Base-by-base conservation (phyloP, 2,797 vertebrate genomes). In the Clarias platycephalus region DNA sequence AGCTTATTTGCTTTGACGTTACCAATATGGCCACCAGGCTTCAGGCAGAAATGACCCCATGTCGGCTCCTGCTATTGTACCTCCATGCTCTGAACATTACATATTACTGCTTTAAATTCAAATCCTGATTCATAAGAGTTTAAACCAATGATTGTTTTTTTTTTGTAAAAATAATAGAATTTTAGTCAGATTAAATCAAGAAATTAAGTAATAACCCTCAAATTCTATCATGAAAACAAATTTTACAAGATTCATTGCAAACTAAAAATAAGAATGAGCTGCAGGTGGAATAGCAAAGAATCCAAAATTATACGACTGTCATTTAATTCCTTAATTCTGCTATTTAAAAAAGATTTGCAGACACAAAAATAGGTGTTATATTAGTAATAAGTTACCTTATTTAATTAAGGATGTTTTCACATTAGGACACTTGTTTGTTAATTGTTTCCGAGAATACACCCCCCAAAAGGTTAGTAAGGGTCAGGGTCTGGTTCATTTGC, bases 81-180 rank as follows among this genome's bases (percentile, higher is more conserved):
- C 44, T 49, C 44, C 44, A 49, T 3, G 7, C 49, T 10, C 26
- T 22, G 2, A 34, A 58, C 18, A 75, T 75, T 31, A 75, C 72
- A 55, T 75, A 22, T 26, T 31, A 53, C 72, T 75, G 72, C 53
- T 76, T 76, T 34, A 58, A 76, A 1, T 20, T 75, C 18, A 75
- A 75, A 57, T 75, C 15, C 18, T 55, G 49, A 55, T 57, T 37
- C 58, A 60, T 22, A 37, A 24, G 37, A 10, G 2, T 1, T 7
- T 49, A 49, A 49, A 49, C 44, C 44, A 12, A n/a, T 7, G 10
- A 22, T 49, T 72, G 34, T 2, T 6, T 7, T 1, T 0, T 18
- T 55, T 6, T 44, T 24, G 37, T 44, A 9, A 40, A 71, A 57
- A 20, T 31, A n/a, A n/a, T 2, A 5, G n/a, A 28, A 74, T 18